Conservation (phyloP, 2,888 invertebrate genomes). For the Andrena fulva region DNA sequence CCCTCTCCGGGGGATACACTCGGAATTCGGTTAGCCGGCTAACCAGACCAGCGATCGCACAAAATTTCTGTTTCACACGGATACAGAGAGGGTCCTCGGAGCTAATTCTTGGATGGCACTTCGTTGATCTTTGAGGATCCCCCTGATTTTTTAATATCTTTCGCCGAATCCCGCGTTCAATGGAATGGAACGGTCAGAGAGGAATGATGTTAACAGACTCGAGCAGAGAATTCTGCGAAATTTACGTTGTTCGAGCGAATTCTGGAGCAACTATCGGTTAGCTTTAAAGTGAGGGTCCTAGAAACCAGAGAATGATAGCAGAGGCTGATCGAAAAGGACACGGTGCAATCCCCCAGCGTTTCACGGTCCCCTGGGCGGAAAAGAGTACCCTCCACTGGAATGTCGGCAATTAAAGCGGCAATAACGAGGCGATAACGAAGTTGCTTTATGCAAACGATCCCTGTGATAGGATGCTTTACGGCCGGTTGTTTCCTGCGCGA, state of each 20-base stretch:
- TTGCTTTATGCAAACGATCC: constrained; percentile 55
- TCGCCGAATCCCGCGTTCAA: not conserved
- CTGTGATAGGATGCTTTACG: constrained; percentile 33
- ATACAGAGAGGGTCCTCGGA: not conserved
- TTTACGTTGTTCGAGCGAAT: too few species aligned
- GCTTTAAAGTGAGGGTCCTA: too few species aligned
- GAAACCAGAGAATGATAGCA: too few species aligned
- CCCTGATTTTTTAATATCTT: not conserved
- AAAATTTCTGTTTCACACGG: constrained; percentile 18
- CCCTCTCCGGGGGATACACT: constrained; percentile 5
- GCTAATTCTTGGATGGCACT: not conserved
- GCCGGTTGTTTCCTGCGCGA: constrained; percentile 12
- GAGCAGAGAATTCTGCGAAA: not conserved
- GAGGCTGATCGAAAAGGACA: not conserved
- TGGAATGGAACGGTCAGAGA: not conserved
- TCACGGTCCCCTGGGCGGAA: not conserved
- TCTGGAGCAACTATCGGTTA: too few species aligned
- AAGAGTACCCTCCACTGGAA: constrained; percentile 8
- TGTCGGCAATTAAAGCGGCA: constrained; percentile 49
- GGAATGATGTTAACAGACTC: not conserved
- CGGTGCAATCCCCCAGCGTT: not conserved
- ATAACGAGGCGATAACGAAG: constrained; percentile 52
- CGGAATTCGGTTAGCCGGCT: constrained; percentile 19
- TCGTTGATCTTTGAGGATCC: not conserved
- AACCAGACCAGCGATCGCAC: constrained; percentile 6